phyloP scores from a whole-genome alignment of 1,140 invertebrate genomes.

The Phymastichus coffea region DNA sequence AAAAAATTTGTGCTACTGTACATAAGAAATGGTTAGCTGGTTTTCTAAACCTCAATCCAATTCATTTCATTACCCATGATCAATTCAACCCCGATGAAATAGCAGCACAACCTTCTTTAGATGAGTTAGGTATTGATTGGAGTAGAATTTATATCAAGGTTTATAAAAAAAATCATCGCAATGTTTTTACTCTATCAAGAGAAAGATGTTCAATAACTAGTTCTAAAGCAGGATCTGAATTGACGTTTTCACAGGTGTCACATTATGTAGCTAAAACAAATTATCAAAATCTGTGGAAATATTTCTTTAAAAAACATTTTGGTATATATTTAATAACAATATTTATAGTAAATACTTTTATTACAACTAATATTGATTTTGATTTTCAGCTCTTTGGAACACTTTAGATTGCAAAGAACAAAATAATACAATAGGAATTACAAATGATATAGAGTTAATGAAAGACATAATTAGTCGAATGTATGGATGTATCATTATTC shows the following conservation, averaged over 20 bases:
- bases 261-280: conserved; percentile 79
- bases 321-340: conserved; percentile 52
- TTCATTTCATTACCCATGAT: conserved; percentile 47
- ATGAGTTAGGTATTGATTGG: conserved; percentile 48
- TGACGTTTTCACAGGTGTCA: conserved; percentile 74
- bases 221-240: conserved; percentile 60
- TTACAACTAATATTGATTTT: background rate
- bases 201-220: conserved; percentile 56
- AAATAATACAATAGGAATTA: conserved; percentile 43
- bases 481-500: conserved; percentile 73
- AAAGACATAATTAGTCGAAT: conserved; percentile 69
- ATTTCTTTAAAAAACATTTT: conserved; percentile 77
- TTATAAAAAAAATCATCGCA: conserved; percentile 32
- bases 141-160: conserved; percentile 49
- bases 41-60: conserved; percentile 40
- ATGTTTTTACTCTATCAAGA: conserved; percentile 71
- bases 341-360: too few species aligned
- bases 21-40: conserved; percentile 46
- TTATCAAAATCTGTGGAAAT: conserved; percentile 81
- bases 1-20: conserved; percentile 45
- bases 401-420: conserved; percentile 47
- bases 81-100: conserved; percentile 49
- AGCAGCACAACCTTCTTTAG: conserved; percentile 44
- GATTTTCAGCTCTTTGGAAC: conserved; percentile 38
- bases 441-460: conserved; percentile 64